Evolutionary conservation across 2,113 vertebrate species (phyloP).

Genomic region (Grammomys surdaster): DNA sequence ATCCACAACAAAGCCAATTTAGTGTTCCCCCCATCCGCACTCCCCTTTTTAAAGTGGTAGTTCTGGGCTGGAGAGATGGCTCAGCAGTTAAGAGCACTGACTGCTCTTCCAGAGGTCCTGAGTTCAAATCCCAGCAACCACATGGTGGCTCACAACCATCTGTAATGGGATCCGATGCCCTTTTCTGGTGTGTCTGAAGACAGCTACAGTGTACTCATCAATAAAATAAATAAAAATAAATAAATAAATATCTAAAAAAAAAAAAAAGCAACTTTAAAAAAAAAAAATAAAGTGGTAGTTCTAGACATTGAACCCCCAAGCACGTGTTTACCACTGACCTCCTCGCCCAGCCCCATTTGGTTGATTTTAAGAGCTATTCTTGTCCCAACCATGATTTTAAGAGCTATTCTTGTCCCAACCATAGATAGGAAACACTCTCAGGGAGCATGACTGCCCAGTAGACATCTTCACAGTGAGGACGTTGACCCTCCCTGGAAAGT

Average conservation of each 20-base stretch:
- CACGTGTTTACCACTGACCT: not conserved
- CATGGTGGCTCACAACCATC: too few species aligned
- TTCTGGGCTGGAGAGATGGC: too few species aligned
- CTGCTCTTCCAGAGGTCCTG: too few species aligned
- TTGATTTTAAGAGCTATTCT: constrained; percentile 26
- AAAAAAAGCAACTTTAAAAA: too few species aligned
- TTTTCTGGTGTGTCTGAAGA: too few species aligned
- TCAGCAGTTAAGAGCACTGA: too few species aligned
- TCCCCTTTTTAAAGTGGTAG: not conserved
- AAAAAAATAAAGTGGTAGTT: not conserved
- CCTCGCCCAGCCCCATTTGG: not conserved
- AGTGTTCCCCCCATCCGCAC: not conserved
- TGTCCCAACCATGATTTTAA: not conserved
- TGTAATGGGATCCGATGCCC: too few species aligned
- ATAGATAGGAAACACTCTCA: not conserved
- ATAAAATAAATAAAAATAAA: too few species aligned
- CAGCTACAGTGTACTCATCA: too few species aligned
- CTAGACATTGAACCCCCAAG: not conserved
- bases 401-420: not conserved
- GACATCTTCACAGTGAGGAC: not conserved
- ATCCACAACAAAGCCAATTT: not conserved
- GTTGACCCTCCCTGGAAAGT: not conserved
- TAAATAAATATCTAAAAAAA: too few species aligned
- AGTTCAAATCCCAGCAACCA: too few species aligned
- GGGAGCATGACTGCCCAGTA: not conserved